Conservation (phyloP, 2,113 vertebrate genomes). For the Aviceda subcristata region DNA sequence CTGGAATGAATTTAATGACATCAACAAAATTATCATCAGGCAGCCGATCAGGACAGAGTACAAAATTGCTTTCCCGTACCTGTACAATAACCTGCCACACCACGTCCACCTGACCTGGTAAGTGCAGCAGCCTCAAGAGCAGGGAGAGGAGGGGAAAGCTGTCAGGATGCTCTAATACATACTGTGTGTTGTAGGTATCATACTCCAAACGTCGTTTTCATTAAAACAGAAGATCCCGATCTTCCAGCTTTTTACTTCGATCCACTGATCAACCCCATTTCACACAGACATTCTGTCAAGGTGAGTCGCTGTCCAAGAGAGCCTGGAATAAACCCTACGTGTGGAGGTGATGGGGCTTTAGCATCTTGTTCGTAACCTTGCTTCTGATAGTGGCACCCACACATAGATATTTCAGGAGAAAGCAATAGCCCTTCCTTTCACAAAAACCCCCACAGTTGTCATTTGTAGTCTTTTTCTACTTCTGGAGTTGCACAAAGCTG, state of each 20-base stretch:
- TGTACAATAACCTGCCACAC: constrained; percentile 98
- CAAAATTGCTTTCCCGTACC: constrained; percentile 96
- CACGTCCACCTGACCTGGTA: constrained; percentile 99
- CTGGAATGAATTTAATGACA: constrained; percentile 99
- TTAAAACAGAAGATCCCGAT: constrained; percentile 98
- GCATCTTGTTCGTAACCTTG: background rate
- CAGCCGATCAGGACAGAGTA: constrained; percentile 98
- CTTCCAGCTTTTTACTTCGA: constrained; percentile 99
- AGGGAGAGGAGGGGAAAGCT: background rate
- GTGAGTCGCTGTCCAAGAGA: constrained; percentile 62
- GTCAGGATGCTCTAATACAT: background rate
- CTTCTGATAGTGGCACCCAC: background rate
- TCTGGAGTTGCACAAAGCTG: background rate
- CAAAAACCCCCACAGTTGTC: background rate
- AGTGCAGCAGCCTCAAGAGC: background rate
- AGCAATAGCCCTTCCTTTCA: background rate
- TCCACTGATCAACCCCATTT: constrained; percentile 97
- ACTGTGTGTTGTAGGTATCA: constrained; percentile 83
- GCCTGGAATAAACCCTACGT: fast-evolving
- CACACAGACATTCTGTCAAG: constrained; percentile 97
- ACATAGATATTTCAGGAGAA: background rate
- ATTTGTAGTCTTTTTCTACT: background rate
- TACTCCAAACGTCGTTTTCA: constrained; percentile 97
- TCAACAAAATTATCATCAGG: constrained; percentile 99
- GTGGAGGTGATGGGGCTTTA: background rate